Base-by-base conservation (phyloP, 2,888 invertebrate genomes). In the Zootermopsis nevadensis region DNA sequence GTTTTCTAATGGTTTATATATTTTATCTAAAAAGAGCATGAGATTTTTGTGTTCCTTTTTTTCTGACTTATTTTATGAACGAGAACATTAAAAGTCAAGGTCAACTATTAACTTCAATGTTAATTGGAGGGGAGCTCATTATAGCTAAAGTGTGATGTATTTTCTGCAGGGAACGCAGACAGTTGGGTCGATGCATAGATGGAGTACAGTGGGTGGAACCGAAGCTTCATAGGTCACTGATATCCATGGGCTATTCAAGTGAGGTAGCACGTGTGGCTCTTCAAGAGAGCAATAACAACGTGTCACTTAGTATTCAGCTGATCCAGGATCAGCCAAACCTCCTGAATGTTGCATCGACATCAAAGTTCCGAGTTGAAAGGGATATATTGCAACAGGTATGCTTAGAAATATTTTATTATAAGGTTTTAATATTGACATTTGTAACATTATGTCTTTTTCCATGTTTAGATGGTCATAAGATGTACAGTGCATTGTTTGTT, bases 221-320 rank as follows among this genome's bases (percentile, higher is more conserved):
- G 27, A 89, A 89, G 80, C 90, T 92, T 85, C 89, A 93, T 77
- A 89, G 89, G 19, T 92, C 91, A 66, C 88, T 95, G 24, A 89
- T 91, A 48, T 91, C 91, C 67, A 95, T 96, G 95, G 96, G 96
- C 0, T 96, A 92, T 89, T 87, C 91, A 8, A 90, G 92, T 31
- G 90, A 91, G 10, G 88, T 92, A 12, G 93, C 94, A 0, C 88
- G 91, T 0, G 88, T 90, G 4, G 95, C 96, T 0, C 89, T 96
- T 42, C 90, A 92, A 84, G 92, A 92, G 87, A 89, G 93, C 79
- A 93, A 95, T 87, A 96, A 96, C 89, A 91, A 94, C 87, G 91
- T 94, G n/a, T 91, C 92, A 0, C 91, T 91, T 67, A 95, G 95
- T 42, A 91, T 96, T 48, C 89, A 93, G 87, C 89, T 92, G 35